A percentile compares a stretch with the other conserved stretches of the same genome.
phyloP scores from a whole-genome alignment of 2,888 invertebrate genomes.

The Drosophila mercatorum region DNA sequence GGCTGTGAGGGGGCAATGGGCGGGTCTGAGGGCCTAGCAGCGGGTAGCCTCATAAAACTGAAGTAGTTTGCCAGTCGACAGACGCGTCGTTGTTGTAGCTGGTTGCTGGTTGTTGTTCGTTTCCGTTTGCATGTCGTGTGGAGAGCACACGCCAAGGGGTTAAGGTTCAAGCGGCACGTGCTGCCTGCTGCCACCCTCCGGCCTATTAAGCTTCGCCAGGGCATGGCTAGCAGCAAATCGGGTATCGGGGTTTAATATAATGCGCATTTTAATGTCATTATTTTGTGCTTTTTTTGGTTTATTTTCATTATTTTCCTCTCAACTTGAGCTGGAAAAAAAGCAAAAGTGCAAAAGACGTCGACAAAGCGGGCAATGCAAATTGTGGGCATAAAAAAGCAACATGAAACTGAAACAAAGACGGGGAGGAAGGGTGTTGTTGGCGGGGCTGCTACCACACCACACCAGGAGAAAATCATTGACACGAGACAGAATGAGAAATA shows the following conservation, averaged over 20 bases:
- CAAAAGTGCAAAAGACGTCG: conserved; percentile 65
- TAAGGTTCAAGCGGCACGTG: conserved; percentile 69
- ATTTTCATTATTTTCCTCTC: conserved; percentile 7
- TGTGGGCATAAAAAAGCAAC: conserved; percentile 64
- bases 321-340: conserved; percentile 46
- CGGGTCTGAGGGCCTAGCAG: conserved; percentile 11
- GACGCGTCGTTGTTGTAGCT: conserved; percentile 31
- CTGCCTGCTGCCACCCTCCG: conserved; percentile 3
- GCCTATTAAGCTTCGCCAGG: not conserved
- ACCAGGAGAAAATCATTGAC: conserved; percentile 21
- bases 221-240: conserved; percentile 37
- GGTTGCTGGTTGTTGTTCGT: conserved; percentile 39
- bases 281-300: conserved; percentile 23
- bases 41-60: conserved; percentile 67
- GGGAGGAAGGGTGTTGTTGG: not conserved
- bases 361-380: conserved; percentile 72
- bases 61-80: conserved; percentile 62
- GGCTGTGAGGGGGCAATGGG: conserved; percentile 7
- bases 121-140: conserved; percentile 70
- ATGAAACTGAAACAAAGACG: conserved; percentile 33
- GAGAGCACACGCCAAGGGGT: conserved; percentile 69
- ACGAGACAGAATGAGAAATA: conserved; percentile 32
- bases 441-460: not conserved
- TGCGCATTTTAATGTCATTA: conserved; percentile 79
- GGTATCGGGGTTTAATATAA: conserved; percentile 61